A percentile compares a stretch with the other conserved stretches of the same genome.
phyloP scores from a whole-genome alignment of 2,113 vertebrate genomes.

The Grantiella picta region DNA sequence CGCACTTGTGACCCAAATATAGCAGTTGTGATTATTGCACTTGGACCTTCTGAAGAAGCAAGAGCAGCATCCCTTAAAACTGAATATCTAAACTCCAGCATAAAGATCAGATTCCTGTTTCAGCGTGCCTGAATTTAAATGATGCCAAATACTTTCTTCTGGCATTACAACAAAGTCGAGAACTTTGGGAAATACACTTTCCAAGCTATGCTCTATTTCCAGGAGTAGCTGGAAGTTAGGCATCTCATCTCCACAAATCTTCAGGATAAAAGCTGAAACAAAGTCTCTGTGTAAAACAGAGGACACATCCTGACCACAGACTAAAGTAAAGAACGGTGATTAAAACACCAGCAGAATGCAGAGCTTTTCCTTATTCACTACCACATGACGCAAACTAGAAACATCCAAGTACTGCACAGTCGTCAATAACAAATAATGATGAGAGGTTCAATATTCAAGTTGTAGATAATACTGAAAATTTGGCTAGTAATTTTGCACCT shows the following conservation, averaged over 20 bases:
- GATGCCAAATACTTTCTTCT: background rate
- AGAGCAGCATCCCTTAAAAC: background rate
- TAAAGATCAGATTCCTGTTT: background rate
- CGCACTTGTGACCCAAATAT: background rate
- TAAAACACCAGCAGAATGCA: background rate
- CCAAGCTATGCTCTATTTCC: background rate
- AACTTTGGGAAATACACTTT: slow-evolving; percentile 22
- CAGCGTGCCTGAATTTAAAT: background rate
- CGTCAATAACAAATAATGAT: background rate
- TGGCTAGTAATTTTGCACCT: slow-evolving; percentile 2
- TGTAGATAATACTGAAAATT: background rate
- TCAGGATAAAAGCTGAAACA: background rate
- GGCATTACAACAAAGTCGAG: background rate
- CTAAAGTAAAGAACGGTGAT: background rate
- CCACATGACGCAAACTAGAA: background rate
- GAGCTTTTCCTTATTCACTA: background rate
- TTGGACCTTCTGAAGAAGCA: background rate
- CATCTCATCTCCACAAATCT: background rate
- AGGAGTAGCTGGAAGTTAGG: background rate
- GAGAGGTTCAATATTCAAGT: background rate
- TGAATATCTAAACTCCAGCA: background rate
- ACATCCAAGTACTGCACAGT: background rate
- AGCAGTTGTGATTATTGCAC: background rate
- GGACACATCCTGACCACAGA: background rate
- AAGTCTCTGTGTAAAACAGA: background rate